phyloP scores from a whole-genome alignment of 2,113 vertebrate genomes.

The Tinamus guttatus region DNA sequence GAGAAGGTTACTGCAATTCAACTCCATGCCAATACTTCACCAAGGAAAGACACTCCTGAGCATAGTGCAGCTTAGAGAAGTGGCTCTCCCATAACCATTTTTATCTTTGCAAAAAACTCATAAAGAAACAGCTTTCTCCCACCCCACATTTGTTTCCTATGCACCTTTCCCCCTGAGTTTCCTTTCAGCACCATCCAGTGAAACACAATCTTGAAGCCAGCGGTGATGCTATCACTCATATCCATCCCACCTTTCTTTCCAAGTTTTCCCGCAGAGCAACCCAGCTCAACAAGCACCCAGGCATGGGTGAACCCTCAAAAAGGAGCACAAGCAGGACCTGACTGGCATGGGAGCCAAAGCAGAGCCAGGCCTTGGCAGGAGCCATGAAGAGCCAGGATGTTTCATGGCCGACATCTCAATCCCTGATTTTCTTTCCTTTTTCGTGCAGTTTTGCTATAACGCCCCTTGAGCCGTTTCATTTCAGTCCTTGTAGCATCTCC shows the following conservation, averaged over 20 bases:
- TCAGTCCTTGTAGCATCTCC: too few relatives aligned
- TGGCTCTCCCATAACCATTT: background rate
- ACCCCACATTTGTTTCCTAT: background rate
- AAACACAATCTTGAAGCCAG: background rate
- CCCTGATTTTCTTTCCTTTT: too few relatives aligned
- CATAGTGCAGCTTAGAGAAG: background rate
- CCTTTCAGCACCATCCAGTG: background rate
- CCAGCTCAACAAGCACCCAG: too few relatives aligned
- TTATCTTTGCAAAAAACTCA: background rate
- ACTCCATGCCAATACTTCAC: accelerated
- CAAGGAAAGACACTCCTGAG: background rate
- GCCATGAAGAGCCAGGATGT: background rate
- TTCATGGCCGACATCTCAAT: background rate
- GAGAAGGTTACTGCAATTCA: background rate
- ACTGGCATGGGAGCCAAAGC: too few relatives aligned
- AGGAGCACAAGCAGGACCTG: too few relatives aligned
- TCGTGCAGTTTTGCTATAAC: too few relatives aligned
- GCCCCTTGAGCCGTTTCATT: too few relatives aligned
- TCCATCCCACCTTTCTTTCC: too few relatives aligned
- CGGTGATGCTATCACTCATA: too few relatives aligned
- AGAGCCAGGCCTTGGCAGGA: too few relatives aligned
- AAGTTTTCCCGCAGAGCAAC: too few relatives aligned
- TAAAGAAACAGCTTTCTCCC: background rate
- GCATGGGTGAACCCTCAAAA: too few relatives aligned
- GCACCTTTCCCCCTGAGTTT: accelerated